Base-by-base conservation (phyloP, 2,888 invertebrate genomes). In the Caenorhabditis zanzibari region DNA sequence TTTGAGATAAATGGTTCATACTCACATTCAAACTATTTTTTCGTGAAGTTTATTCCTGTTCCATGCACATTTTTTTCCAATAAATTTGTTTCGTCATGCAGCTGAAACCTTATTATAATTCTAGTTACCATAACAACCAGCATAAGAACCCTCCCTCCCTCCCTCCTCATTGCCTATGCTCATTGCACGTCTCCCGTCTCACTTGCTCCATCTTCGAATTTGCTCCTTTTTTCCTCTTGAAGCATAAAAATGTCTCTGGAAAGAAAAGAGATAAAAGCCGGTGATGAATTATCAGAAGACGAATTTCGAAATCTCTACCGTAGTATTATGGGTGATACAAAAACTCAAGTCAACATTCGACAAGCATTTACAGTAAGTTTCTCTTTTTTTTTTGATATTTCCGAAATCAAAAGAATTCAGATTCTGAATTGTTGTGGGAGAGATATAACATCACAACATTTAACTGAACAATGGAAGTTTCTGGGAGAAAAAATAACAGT, bases 361-460 rank as follows among this genome's bases (percentile, higher is more conserved):
- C 77, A 77, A 44, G 77, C 77, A n/a, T 77, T 69, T 24, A 63
- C 77, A n/a, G 77, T 77, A 12, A 71, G 69, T 77, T 54, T 63
- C 12, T 2, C 7, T 6, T 32, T 19, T 0, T 2, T 61, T 64
- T 49, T 49, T 19, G 49, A 14, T 12, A 16, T 35, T 9, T 69
- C 44, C 4, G 14, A n/a, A n/a, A 32, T 32, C 7, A 7, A 32
- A 32, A 4, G 32, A n/a, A n/a, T 49, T 49, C 19, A 77, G 77
- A 77, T 77, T 63, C 61, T 77, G 24, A 77, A 77, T 19, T 77
- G 77, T 41, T 54, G 52, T 44, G 77, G 77, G 12, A 58, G 61
- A 61, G 61, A 71, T 54, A 28, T 77, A 22, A 56, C 61, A 24
- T 69, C 77, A 4, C 49, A 22, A 1, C 77, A 77, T 69, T 41